Evolutionary conservation across 2,888 invertebrate genomes (phyloP).

Genomic region (Boloria selene): DNA sequence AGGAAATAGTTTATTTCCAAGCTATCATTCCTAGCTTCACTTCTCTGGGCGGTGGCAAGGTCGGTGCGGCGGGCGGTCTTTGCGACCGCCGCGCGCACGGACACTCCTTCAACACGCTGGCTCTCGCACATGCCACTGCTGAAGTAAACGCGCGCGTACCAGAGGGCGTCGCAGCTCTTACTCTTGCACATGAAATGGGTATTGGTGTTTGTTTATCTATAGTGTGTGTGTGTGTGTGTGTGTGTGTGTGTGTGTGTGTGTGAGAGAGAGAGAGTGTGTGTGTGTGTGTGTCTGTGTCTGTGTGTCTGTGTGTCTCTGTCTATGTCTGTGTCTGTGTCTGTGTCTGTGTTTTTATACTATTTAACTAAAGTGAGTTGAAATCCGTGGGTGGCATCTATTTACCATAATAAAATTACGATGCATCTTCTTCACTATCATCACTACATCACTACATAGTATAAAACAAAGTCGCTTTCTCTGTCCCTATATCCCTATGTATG

Average conservation of each 20-base stretch:
- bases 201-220: slow-evolving; percentile 7
- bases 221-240: no score
- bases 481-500: no score
- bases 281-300: no score
- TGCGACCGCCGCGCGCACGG: slow-evolving; percentile 76
- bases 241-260: no score
- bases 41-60: slow-evolving; percentile 68
- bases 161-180: slow-evolving; percentile 70
- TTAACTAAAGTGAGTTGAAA: not conserved
- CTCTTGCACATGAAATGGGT: slow-evolving; percentile 75
- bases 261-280: no score
- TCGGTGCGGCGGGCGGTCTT: slow-evolving; percentile 73
- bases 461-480: no score
- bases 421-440: no score
- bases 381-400: slow-evolving; percentile 2
- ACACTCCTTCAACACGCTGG: slow-evolving; percentile 74
- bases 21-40: slow-evolving; percentile 62
- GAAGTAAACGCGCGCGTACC: slow-evolving; percentile 63
- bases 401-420: slow-evolving; percentile 1
- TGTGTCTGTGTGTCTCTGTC: no score
- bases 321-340: no score
- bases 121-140: slow-evolving; percentile 68
- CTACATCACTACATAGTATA: no score
- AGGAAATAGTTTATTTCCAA: no score
- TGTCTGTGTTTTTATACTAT: no score